These are phyloP conservation scores for Calliphora vicina DNA, from an alignment of 1,140 invertebrate species.

Conservation along the genomic window DNA sequence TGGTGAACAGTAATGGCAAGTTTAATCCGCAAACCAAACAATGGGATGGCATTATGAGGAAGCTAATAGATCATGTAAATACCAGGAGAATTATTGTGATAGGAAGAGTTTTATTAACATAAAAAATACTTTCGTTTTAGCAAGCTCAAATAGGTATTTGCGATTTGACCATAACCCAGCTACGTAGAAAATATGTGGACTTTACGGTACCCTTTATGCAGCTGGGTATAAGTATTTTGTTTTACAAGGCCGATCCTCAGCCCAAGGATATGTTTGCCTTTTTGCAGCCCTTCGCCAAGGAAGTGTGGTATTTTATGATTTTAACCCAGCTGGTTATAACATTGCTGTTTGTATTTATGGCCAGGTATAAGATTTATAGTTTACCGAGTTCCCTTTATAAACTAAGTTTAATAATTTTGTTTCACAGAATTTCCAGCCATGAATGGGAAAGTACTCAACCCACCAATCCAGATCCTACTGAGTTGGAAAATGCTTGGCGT, in stretches of 20 bases:
- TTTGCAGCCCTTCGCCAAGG: constrained; percentile 85
- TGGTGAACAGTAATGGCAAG: constrained; percentile 76
- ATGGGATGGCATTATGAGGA: constrained; percentile 87
- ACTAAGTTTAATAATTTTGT: background rate
- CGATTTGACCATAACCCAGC: constrained; percentile 88
- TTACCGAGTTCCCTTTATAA: background rate
- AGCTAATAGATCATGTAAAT: constrained; percentile 81
- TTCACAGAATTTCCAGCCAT: constrained; percentile 76
- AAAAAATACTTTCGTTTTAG: constrained; percentile 61
- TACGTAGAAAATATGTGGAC: constrained; percentile 81
- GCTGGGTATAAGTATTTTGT: constrained; percentile 85
- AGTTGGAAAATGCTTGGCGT: constrained; percentile 81
- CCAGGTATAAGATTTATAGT: constrained; percentile 71
- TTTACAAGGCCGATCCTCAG: constrained; percentile 87
- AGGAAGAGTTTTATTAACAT: too few species aligned
- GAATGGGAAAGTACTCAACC: constrained; percentile 88
- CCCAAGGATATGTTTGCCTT: constrained; percentile 92
- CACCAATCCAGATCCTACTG: constrained; percentile 74
- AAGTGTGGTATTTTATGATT: constrained; percentile 96
- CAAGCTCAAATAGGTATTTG: constrained; percentile 88
- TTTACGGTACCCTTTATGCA: constrained; percentile 94
- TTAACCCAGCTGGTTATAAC: constrained; percentile 94
- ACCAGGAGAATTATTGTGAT: too few species aligned
- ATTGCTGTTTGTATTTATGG: constrained; percentile 87
- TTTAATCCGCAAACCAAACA: constrained; percentile 72